These are phyloP conservation scores for Chymomyza amoena DNA, from an alignment of 2,888 invertebrate genomes.

Conservation along the genomic window DNA sequence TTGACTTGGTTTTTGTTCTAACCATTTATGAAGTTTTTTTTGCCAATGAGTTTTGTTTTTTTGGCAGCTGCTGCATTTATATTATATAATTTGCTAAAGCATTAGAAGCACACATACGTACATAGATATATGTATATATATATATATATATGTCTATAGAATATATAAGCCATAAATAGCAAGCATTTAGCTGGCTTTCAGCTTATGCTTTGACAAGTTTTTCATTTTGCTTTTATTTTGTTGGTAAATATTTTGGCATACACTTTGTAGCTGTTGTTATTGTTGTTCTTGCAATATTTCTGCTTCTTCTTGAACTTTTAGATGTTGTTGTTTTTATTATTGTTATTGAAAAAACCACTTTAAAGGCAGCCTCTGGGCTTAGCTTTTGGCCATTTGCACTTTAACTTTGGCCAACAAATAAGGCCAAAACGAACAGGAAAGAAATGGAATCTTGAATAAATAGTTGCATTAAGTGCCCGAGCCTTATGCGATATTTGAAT, in stretches of 20 bases:
- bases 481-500: background rate
- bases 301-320: background rate
- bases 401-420: conserved; percentile 6
- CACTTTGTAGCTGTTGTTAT: background rate
- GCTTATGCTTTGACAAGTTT: conserved; percentile 1
- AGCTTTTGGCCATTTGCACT: conserved; percentile 39
- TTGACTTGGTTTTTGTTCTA: background rate
- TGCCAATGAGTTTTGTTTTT: conserved; percentile 3
- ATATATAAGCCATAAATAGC: conserved; percentile 54
- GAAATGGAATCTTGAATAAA: background rate
- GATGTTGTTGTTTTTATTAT: conserved; percentile 12
- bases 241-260: conserved; percentile 33
- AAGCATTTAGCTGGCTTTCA: conserved; percentile 39
- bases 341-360: conserved; percentile 11
- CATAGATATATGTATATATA: conserved; percentile 20
- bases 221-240: conserved; percentile 20
- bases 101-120: conserved; percentile 42
- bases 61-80: conserved; percentile 54
- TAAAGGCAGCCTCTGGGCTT: conserved; percentile 25
- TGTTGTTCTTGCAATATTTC: background rate
- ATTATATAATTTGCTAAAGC: conserved; percentile 65
- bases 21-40: background rate
- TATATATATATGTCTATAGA: background rate
- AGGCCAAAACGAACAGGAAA: background rate
- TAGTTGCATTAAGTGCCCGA: background rate